Evolutionary conservation across 2,113 vertebrate genomes (phyloP).

Genomic region (Suricata suricatta): DNA sequence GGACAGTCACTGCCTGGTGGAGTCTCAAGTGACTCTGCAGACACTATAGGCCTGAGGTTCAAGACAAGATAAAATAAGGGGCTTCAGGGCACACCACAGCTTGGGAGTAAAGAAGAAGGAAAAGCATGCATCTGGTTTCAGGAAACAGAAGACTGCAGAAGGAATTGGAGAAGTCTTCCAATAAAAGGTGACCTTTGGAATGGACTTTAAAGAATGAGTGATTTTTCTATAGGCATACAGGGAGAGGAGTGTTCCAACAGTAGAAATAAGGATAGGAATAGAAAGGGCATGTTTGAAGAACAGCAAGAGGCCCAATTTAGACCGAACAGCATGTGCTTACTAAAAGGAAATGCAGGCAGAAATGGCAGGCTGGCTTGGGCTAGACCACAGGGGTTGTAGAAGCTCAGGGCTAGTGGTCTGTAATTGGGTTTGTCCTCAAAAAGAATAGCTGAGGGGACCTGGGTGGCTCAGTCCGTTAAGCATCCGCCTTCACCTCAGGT

Average conservation of each 20-base stretch:
- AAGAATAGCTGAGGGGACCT: background rate
- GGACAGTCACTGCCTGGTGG: background rate
- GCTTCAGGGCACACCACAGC: rapidly evolving
- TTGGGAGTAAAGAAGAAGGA: background rate
- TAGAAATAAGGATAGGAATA: background rate
- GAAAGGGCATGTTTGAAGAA: background rate
- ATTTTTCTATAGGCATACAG: background rate
- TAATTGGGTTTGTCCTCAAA: background rate
- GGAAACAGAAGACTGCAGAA: background rate
- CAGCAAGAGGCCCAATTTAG: background rate
- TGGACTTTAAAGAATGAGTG: background rate
- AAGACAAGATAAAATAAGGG: background rate
- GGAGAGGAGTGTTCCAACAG: background rate
- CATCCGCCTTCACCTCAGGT: too few relatives aligned
- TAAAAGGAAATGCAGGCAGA: too few relatives aligned
- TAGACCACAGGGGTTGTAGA: background rate
- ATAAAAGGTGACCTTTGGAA: background rate
- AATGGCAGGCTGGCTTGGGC: background rate
- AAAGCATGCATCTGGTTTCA: background rate
- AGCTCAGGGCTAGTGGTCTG: background rate
- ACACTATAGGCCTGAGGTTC: background rate
- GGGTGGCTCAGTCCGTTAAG: too few relatives aligned
- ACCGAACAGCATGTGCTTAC: background rate
- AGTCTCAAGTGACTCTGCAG: background rate
- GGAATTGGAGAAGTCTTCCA: background rate